Evolutionary conservation across 2,888 invertebrate species (phyloP).

Genomic region (Ornithoptera alexandrae): DNA sequence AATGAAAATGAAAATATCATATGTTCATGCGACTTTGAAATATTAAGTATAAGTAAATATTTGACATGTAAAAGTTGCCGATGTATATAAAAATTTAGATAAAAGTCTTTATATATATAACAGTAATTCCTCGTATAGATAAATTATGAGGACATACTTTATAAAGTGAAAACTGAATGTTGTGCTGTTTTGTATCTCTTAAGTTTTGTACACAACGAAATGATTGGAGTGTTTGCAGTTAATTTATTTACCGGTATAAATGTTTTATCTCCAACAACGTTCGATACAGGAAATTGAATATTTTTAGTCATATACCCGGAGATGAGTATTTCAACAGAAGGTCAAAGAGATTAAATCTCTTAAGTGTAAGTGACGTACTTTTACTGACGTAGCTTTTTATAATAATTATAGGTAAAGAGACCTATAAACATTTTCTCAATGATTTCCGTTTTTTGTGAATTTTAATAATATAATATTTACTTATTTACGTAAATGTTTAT

Average conservation of each 20-base stretch:
- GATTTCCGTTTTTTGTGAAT: not conserved
- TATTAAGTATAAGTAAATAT: no score
- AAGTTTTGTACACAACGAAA: not conserved
- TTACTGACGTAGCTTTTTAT: slow-evolving; percentile 8
- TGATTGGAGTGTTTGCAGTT: not conserved
- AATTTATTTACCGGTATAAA: slow-evolving; percentile 1
- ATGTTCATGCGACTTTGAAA: no score
- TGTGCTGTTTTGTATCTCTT: not conserved
- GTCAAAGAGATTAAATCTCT: slow-evolving; percentile 26
- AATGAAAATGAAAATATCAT: no score
- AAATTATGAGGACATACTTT: no score
- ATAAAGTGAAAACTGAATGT: not conserved
- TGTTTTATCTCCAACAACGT: slow-evolving; percentile 20
- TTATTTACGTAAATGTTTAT: not conserved
- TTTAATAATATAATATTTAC: no score
- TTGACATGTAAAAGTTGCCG: no score
- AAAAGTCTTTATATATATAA: not conserved
- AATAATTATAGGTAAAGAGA: not conserved
- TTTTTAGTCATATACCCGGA: slow-evolving; percentile 30
- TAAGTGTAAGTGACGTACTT: slow-evolving; percentile 7
- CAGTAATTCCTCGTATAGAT: no score
- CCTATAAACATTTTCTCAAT: not conserved
- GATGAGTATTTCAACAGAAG: slow-evolving; percentile 25
- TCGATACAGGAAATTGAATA: slow-evolving; percentile 25
- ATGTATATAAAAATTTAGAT: not conserved